A percentile compares a stretch with the other conserved stretches of the same genome.
phyloP scores from a whole-genome alignment of 2,888 invertebrate species.

The Conomelus anceps region DNA sequence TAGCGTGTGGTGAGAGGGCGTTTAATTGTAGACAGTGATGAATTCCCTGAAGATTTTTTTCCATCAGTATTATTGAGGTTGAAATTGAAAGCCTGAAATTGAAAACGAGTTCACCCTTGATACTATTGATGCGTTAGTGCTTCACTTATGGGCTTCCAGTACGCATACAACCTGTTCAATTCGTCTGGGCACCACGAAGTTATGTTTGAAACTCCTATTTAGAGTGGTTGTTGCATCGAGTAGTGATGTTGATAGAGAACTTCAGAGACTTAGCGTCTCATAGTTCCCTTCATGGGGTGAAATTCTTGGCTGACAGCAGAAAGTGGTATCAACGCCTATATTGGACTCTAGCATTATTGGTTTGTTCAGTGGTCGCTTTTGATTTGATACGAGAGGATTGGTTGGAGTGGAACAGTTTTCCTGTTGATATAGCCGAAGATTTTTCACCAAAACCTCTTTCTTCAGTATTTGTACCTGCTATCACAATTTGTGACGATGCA shows the following conservation, averaged over 20 bases:
- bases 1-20: background rate
- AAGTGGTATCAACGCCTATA: background rate
- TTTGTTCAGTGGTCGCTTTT: background rate
- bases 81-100: background rate
- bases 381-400: background rate
- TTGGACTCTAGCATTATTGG: background rate
- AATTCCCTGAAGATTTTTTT: background rate
- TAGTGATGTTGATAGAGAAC: background rate
- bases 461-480: background rate
- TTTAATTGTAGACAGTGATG: background rate
- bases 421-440: background rate
- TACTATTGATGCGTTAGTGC: background rate
- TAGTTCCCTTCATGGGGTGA: background rate
- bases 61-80: background rate
- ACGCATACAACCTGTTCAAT: background rate
- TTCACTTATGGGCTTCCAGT: background rate
- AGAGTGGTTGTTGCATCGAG: background rate
- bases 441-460: background rate
- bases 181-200: background rate
- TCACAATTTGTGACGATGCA: background rate
- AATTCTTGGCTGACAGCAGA: background rate
- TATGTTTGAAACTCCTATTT: background rate
- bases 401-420: background rate
- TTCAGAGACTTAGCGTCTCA: background rate
- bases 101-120: background rate